Evolutionary conservation across 2,888 invertebrate species (phyloP).

Genomic region (Tenodera sinensis): DNA sequence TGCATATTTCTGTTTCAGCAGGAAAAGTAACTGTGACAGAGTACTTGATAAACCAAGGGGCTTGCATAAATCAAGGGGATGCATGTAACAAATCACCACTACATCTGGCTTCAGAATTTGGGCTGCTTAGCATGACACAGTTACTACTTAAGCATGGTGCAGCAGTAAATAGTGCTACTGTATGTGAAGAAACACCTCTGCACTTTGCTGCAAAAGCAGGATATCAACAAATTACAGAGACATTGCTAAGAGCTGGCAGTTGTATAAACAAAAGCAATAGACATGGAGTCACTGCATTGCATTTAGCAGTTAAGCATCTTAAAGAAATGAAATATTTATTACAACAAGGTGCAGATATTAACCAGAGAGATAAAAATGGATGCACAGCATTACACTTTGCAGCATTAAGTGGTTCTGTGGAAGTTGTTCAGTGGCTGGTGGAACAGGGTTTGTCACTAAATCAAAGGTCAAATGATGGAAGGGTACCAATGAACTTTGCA

Average conservation of each 20-base stretch:
- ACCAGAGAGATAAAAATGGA: background rate
- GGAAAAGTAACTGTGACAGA: background rate
- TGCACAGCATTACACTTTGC: background rate
- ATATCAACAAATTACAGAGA: background rate
- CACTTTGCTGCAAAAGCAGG: background rate
- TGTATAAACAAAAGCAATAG: background rate
- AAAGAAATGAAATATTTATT: background rate
- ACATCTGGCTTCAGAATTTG: background rate
- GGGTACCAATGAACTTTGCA: background rate
- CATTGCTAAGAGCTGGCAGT: background rate
- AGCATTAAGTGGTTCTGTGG: background rate
- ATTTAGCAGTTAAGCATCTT: background rate
- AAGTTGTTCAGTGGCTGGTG: background rate
- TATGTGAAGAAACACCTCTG: background rate
- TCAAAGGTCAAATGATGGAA: background rate
- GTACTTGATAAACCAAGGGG: background rate
- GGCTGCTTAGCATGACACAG: background rate
- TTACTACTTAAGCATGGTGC: background rate
- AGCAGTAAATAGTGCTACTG: background rate
- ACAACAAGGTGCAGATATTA: background rate
- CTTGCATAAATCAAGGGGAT: background rate
- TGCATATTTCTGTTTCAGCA: background rate
- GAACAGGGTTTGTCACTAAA: background rate
- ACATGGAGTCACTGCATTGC: background rate
- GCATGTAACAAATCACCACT: background rate